Conservation (phyloP, 2,888 invertebrate species). For the Pharmacophagus antenor region DNA sequence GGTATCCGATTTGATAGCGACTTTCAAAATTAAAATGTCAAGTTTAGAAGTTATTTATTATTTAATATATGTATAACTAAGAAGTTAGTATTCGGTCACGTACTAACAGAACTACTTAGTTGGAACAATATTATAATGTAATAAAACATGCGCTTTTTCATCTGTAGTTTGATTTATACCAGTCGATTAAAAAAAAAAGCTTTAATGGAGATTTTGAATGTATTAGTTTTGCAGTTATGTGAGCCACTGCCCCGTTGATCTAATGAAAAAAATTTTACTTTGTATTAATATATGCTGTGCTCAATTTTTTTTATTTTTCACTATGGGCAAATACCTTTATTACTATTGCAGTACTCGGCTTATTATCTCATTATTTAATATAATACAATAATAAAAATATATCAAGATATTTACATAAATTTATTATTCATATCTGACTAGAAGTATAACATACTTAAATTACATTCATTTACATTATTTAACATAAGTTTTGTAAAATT, state of each 20-base stretch:
- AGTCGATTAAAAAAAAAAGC: background rate
- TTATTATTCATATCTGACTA: conserved; percentile 29
- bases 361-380: too few species aligned
- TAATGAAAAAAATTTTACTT: too few species aligned
- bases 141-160: conserved; percentile 66
- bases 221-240: too few species aligned
- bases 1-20: conserved; percentile 23
- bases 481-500: too few species aligned
- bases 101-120: conserved; percentile 46
- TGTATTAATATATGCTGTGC: too few species aligned
- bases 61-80: conserved; percentile 39
- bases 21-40: conserved; percentile 5
- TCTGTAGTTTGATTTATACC: conserved; percentile 36
- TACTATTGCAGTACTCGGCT: too few species aligned
- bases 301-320: too few species aligned
- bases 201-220: too few species aligned
- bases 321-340: too few species aligned
- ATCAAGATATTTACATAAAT: background rate
- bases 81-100: conserved; percentile 28
- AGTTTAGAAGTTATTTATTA: conserved; percentile 18
- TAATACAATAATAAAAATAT: background rate
- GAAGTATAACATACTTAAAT: conserved; percentile 22
- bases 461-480: too few species aligned
- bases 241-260: too few species aligned
- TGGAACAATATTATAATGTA: conserved; percentile 46